Base-by-base conservation (phyloP, 2,888 invertebrate species). In the Itoplectis maculator region DNA sequence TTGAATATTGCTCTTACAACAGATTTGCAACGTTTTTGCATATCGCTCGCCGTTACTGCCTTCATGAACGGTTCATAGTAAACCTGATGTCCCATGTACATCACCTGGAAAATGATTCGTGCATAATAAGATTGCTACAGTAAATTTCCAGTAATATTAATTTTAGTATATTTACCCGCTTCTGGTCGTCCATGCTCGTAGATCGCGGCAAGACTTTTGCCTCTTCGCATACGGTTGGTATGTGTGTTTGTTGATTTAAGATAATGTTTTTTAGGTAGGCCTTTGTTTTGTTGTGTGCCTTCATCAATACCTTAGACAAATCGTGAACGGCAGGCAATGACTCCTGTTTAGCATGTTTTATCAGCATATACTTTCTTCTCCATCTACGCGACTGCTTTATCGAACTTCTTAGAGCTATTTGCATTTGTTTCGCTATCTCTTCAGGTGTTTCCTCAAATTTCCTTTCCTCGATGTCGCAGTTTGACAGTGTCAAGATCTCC, bases 11-110 rank as follows among this genome's bases (percentile, higher is more conserved):
- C 29, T 13, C 29, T 56, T 0, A 56, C 56, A 11, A 56, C 29
- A 7, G 13, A 56, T 23, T 56, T 56, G 56, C 29, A 56, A 3
- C 56, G 56, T 56, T 56, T 56, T 29, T 1, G 11, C 56, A 56
- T 56, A 56, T 56, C 56, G 0, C 7, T 11, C 13, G 29, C 56
- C 23, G 56, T 29, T 29, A 29, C 56, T 11, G 56, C 56, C 13
- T 56, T 23, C 56, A 56, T 29, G 9, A 56, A 13, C n/a, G 9
- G 29, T n/a, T 56, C 29, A 1, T 29, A 23, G 29, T 56, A 56
- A 0, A 56, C 29, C 9, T 29, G 29, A 29, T 29, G 13, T 13
- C 29, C 29, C 56, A 56, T 56, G 2, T 56, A 56, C 29, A 6
- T 29, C 13, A 29, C 56, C 56, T 56, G 9, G 29, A 29, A 0